Evolutionary conservation across 2,888 invertebrate genomes (phyloP).

Genomic region (Polymixis flavicincta): DNA sequence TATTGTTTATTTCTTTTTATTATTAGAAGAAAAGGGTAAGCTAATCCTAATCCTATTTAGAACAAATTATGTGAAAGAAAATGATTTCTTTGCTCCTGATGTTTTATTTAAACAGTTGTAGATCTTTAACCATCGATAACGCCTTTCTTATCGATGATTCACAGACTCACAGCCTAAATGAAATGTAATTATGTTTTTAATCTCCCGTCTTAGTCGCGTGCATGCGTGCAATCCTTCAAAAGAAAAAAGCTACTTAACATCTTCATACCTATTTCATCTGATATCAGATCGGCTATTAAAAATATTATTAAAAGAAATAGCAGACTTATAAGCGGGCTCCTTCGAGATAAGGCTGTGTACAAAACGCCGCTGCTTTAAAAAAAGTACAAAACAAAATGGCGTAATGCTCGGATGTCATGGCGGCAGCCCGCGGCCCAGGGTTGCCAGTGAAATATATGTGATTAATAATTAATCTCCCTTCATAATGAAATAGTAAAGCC

Average conservation of each 20-base stretch:
- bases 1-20: not conserved
- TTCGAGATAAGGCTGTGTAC: conserved; percentile 66
- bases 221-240: conserved; percentile 34
- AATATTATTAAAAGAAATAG: conserved; percentile 63
- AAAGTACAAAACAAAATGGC: conserved; percentile 64
- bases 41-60: not conserved
- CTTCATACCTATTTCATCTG: conserved; percentile 60
- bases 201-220: conserved; percentile 21
- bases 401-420: conserved; percentile 63
- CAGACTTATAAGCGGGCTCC: conserved; percentile 56
- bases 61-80: not conserved
- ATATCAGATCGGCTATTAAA: conserved; percentile 67
- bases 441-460: conserved; percentile 51
- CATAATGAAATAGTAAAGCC: conserved; percentile 53
- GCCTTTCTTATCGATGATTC: conserved; percentile 7
- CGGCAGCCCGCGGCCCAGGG: conserved; percentile 52
- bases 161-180: not conserved
- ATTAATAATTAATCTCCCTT: conserved; percentile 61
- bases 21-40: not conserved
- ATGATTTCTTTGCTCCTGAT: too few species aligned
- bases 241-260: conserved; percentile 42
- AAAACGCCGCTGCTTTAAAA: conserved; percentile 64
- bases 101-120: not conserved
- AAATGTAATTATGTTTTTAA: conserved; percentile 47
- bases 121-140: not conserved